A percentile compares a stretch with the other conserved stretches of the same genome.
These are phyloP conservation scores for Tipula helvola DNA, from an alignment of 2,888 invertebrate species.

Conservation along the genomic window DNA sequence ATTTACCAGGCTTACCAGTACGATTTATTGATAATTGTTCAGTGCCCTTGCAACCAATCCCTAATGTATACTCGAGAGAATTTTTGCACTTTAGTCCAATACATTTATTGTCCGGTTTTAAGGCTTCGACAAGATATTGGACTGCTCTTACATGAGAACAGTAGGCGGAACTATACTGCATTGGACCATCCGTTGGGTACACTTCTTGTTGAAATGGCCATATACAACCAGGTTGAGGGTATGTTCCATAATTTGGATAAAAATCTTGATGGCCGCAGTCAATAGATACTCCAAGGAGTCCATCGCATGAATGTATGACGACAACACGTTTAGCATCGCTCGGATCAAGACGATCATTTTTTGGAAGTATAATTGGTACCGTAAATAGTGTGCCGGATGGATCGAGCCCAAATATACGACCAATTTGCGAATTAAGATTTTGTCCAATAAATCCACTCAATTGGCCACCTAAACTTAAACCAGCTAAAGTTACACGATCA, in stretches of 20 bases:
- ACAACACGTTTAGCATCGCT: slow-evolving; percentile 31
- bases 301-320: slow-evolving; percentile 28
- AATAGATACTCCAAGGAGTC: neutral
- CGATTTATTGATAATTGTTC: no score
- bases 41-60: no score
- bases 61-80: no score
- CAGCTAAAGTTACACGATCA: neutral
- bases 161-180: no score
- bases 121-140: no score
- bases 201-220: no score
- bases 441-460: slow-evolving; percentile 32
- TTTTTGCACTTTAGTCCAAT: no score
- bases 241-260: neutral
- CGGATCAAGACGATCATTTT: slow-evolving; percentile 27
- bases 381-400: slow-evolving; percentile 34
- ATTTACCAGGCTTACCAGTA: no score
- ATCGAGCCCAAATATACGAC: slow-evolving; percentile 34
- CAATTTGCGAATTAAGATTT: slow-evolving; percentile 23
- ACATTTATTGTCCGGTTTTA: no score
- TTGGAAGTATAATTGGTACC: slow-evolving; percentile 27
- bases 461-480: slow-evolving; percentile 25
- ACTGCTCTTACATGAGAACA: no score
- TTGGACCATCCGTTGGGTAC: no score
- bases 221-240: neutral
- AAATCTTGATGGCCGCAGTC: neutral